Base-by-base conservation (phyloP, 2,113 vertebrate species). In the Lasiurus cinereus region DNA sequence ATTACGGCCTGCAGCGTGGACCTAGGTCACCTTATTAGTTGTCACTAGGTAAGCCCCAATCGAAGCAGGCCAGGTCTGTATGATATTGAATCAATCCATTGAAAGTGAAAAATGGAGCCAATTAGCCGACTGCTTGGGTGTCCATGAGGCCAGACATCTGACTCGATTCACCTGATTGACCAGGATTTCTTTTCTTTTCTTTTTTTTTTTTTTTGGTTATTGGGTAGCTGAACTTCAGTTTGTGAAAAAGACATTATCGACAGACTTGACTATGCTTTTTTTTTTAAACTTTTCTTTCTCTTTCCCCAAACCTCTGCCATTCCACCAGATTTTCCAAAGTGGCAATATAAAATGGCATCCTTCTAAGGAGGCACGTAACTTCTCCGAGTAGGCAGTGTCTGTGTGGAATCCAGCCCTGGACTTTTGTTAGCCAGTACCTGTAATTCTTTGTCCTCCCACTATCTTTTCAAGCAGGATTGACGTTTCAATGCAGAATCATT, bases 71-170 rank as follows among this genome's bases (percentile, higher is more conserved):
- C 85, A 62, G 94, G 88, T 83, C 78, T 92, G 82, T 91, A 89
- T 94, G 92, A 88, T 94, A 88, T 56, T 24, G 88, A 94, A 91
- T 92, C 82, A 88, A 76, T 94, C 88, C 69, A 67, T 7, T n/a
- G 91, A 92, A 91, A 93, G 88, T 95, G 97, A 96, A 94, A 97
- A 96, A 93, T 92, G 91, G 90, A 93, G 78, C 92, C 94, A 85
- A 50, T 97, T 96, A 94, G 62, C 97, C 56, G 77, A 48, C 84
- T 83, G 94, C 88, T 67, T 66, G 73, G 87, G 83, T 94, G 88
- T 96, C 88, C 36, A 33, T 1, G 54, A 84, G 62, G 84, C 84
- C 77, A 86, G 93, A 72, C 59, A 22, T 64, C 54, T 93, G 90
- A 94, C 90, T 95, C 72, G 13, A 69, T 73, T 95, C 39, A 36